Conservation (phyloP, 2,113 vertebrate species). For the Barnardius zonarius region DNA sequence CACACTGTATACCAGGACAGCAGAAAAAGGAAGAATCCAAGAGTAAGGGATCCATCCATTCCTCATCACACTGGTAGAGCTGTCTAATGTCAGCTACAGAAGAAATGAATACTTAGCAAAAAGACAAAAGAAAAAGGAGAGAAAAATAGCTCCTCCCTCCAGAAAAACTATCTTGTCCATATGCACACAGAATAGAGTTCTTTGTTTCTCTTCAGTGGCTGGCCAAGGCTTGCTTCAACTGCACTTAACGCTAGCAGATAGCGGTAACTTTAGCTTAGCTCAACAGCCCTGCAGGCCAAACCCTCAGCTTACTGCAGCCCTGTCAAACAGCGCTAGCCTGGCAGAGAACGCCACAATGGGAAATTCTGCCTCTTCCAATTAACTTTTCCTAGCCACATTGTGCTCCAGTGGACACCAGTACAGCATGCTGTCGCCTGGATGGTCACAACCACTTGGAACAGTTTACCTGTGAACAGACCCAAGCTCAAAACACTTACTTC, state of each 20-base stretch:
- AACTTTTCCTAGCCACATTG: neutral
- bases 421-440: rapidly evolving
- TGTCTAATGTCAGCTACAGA: neutral
- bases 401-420: neutral
- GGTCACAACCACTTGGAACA: neutral
- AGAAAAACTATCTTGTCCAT: neutral
- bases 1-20: rapidly evolving
- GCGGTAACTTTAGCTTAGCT: neutral
- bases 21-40: neutral
- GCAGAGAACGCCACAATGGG: neutral
- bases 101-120: neutral
- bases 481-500: neutral
- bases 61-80: neutral
- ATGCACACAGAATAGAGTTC: neutral
- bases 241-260: neutral
- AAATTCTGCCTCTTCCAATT: neutral
- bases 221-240: neutral
- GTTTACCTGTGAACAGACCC: neutral
- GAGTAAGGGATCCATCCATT: rapidly evolving
- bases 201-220: neutral
- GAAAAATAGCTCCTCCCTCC: neutral
- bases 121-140: neutral
- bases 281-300: neutral
- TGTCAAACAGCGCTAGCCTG: neutral
- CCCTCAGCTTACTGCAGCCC: neutral